Conservation (phyloP, 35 echinoderm and acorn worm species). For the Amphiura filiformis region DNA sequence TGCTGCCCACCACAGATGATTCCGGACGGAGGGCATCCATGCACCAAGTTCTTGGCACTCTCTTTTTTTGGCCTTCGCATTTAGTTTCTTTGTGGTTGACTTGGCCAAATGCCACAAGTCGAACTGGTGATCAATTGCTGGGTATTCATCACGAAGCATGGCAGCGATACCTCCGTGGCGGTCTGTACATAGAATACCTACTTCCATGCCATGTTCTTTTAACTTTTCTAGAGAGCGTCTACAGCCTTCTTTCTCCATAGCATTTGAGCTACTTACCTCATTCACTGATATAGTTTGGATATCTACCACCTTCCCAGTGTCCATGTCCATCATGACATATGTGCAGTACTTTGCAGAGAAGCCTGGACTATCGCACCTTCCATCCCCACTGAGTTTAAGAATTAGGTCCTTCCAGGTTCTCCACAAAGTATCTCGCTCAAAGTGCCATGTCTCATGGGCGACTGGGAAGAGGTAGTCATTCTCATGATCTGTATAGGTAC, state of each 20-base stretch:
- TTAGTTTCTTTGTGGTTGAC: constrained; percentile 30
- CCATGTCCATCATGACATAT: constrained; percentile 47
- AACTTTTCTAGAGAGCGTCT: neutral
- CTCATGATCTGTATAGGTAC: neutral
- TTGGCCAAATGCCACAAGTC: constrained; percentile 62
- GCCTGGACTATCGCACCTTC: constrained; percentile 40
- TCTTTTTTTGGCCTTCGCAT: constrained; percentile 29
- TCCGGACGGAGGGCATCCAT: constrained; percentile 32
- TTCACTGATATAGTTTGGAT: constrained; percentile 15
- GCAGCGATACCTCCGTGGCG: constrained; percentile 32
- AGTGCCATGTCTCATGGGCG: neutral
- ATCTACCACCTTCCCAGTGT: constrained; percentile 16
- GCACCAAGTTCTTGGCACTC: constrained; percentile 39
- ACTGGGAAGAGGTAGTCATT: neutral
- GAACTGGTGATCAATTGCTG: constrained; percentile 49
- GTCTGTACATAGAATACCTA: constrained; percentile 22
- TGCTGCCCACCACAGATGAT: constrained; percentile 62
- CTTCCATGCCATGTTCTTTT: neutral
- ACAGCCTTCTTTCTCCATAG: constrained; percentile 52
- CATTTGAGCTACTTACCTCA: neutral
- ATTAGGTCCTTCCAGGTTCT: neutral
- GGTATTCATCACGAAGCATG: constrained; percentile 8
- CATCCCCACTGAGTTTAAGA: constrained; percentile 32
- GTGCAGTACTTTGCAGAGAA: constrained; percentile 60
- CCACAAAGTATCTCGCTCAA: neutral